Conservation (phyloP, 2,888 invertebrate genomes). For the Yponomeuta plumbellus region DNA sequence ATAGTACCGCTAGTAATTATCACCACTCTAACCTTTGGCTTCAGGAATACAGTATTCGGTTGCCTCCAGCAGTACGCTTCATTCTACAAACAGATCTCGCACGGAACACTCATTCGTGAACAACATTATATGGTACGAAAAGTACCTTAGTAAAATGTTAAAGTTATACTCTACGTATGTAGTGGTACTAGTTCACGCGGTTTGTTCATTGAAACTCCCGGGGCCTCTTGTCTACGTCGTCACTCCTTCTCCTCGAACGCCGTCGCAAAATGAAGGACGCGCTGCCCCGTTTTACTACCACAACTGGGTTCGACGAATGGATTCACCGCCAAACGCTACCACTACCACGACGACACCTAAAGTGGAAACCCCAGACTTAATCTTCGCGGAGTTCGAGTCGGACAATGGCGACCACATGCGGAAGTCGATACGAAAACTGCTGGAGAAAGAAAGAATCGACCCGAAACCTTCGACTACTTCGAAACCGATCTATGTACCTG, state of each 20-base stretch:
- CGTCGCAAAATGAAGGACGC: constrained; percentile 40
- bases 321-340: constrained; percentile 36
- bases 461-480: constrained; percentile 36
- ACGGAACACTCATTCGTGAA: constrained; percentile 35
- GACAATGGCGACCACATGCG: constrained; percentile 40
- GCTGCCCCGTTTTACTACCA: constrained; percentile 62
- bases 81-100: constrained; percentile 52
- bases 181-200: constrained; percentile 24
- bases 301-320: constrained; percentile 65
- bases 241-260: constrained; percentile 50
- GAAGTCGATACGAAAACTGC: constrained; percentile 59
- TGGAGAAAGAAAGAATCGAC: constrained; percentile 52
- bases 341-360: constrained; percentile 38
- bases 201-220: constrained; percentile 41
- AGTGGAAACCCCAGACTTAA: constrained; percentile 58
- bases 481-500: constrained; percentile 55
- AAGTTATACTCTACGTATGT: neutral
- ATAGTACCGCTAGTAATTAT: constrained; percentile 70
- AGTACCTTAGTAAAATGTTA: constrained; percentile 5
- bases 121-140: constrained; percentile 20
- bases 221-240: constrained; percentile 65
- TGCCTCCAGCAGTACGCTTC: constrained; percentile 29
- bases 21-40: constrained; percentile 46
- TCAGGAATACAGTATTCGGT: constrained; percentile 15
- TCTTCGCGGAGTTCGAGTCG: constrained; percentile 68